phyloP scores from a whole-genome alignment of 2,888 invertebrate species.

The Himalopsyche tibetana region DNA sequence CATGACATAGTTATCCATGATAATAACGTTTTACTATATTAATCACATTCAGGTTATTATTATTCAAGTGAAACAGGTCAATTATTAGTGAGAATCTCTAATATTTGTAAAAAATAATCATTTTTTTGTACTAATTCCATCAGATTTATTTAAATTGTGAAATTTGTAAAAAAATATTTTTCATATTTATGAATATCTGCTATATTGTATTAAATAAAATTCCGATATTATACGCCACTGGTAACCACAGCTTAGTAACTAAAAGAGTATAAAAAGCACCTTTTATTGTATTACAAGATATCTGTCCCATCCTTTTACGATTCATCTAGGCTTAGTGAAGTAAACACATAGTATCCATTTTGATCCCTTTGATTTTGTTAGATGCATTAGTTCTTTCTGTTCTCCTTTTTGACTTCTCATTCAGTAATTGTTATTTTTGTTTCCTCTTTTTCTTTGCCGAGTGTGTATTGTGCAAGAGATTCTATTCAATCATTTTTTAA shows the following conservation, averaged over 20 bases:
- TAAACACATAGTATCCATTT: conserved; percentile 27
- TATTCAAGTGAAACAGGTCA: too few species aligned
- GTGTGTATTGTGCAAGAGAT: neutral
- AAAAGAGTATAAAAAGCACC: conserved; percentile 43
- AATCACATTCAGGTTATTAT: too few species aligned
- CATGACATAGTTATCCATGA: too few species aligned
- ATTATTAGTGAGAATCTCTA: too few species aligned
- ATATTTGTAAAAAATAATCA: too few species aligned
- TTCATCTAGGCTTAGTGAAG: conserved; percentile 42
- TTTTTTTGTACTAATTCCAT: too few species aligned
- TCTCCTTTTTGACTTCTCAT: conserved; percentile 22
- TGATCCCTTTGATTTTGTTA: conserved; percentile 26
- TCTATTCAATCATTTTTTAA: conserved; percentile 33
- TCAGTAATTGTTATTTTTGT: conserved; percentile 41
- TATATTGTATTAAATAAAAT: neutral
- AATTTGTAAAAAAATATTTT: too few species aligned
- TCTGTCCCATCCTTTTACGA: conserved; percentile 46
- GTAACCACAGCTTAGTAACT: conserved; percentile 32
- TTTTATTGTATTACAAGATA: conserved; percentile 48
- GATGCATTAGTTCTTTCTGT: conserved; percentile 35
- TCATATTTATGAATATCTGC: neutral
- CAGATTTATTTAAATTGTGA: too few species aligned
- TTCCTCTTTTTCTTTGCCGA: conserved; percentile 2
- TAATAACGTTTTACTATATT: too few species aligned
- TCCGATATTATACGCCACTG: neutral